Percentiles rank a stretch among this genome's conserved stretches.
These are phyloP conservation scores for Macropodus opercularis DNA, from an alignment of 2,797 vertebrate genomes.

Conservation along the genomic window DNA sequence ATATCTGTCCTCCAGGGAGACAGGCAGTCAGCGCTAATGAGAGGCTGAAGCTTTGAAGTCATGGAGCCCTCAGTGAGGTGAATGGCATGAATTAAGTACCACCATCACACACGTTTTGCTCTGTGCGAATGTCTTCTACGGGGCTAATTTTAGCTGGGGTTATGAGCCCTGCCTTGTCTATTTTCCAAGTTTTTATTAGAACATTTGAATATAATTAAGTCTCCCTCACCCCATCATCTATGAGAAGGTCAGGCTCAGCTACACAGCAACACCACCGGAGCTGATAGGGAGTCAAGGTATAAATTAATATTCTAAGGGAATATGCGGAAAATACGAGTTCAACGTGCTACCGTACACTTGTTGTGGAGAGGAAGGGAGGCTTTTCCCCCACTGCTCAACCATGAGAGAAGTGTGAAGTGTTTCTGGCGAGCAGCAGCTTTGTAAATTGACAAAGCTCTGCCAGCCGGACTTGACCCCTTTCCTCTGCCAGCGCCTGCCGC, in stretches of 20 bases:
- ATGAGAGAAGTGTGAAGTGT: constrained; percentile 39
- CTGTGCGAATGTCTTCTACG: constrained; percentile 28
- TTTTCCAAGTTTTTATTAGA: constrained; percentile 41
- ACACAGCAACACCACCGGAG: constrained; percentile 9
- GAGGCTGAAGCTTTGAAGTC: constrained; percentile 78
- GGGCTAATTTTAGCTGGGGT: constrained; percentile 46
- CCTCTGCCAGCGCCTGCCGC: constrained; percentile 40
- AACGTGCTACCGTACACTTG: constrained; percentile 25
- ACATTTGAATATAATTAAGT: constrained; percentile 41
- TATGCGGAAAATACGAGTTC: not conserved
- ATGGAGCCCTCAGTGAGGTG: constrained; percentile 60
- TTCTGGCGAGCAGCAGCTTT: constrained; percentile 41
- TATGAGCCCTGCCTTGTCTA: constrained; percentile 17
- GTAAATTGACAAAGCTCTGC: constrained; percentile 48
- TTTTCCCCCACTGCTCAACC: constrained; percentile 10
- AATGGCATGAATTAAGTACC: constrained; percentile 73
- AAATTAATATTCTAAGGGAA: constrained; percentile 44
- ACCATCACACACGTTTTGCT: constrained; percentile 58
- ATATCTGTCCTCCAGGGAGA: constrained; percentile 68
- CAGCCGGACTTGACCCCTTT: constrained; percentile 62
- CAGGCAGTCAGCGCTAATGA: constrained; percentile 74
- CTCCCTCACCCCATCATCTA: constrained; percentile 8
- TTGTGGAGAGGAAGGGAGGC: constrained; percentile 32
- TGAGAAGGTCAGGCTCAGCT: constrained; percentile 36
- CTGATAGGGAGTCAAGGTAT: not conserved